Percentiles rank a stretch among this genome's conserved stretches.
Evolutionary conservation across 2,797 vertebrate species (phyloP).

Genomic region (Argya squamiceps): DNA sequence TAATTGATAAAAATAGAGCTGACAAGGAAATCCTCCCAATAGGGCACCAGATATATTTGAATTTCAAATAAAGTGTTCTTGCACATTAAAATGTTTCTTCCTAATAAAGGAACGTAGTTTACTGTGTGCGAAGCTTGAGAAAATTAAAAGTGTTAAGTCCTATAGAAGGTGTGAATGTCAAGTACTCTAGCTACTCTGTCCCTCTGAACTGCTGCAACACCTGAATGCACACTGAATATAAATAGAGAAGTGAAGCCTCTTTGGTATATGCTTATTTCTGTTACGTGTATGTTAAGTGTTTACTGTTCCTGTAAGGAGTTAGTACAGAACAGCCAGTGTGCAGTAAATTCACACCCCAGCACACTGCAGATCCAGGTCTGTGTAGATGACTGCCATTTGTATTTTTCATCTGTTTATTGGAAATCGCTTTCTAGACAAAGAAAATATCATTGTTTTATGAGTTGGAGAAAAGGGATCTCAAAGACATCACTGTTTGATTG

Average conservation of each 20-base stretch:
- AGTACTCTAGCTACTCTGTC: constrained; percentile 47
- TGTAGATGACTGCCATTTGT: background rate
- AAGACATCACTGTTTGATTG: background rate
- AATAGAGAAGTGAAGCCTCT: constrained; percentile 52
- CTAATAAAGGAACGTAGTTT: constrained; percentile 60
- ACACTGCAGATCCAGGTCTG: background rate
- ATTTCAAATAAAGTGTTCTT: constrained; percentile 59
- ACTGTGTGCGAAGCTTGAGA: constrained; percentile 48
- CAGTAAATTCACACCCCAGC: background rate
- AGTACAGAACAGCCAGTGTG: constrained; percentile 27
- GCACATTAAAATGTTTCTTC: constrained; percentile 58
- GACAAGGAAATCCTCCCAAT: background rate
- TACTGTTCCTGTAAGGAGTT: constrained; percentile 23
- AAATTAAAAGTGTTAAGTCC: background rate
- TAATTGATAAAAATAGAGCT: background rate
- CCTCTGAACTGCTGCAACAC: constrained; percentile 27
- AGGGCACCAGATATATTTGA: constrained; percentile 34
- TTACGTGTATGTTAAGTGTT: constrained; percentile 23
- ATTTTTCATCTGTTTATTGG: background rate
- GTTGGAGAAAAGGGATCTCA: background rate
- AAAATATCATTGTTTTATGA: background rate
- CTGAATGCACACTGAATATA: background rate
- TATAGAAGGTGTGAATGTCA: constrained; percentile 37
- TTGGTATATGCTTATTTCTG: constrained; percentile 32
- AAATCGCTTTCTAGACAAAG: constrained; percentile 3